A percentile compares a stretch with the other conserved stretches of the same genome.
phyloP scores from a whole-genome alignment of 2,888 invertebrate genomes.

The Scelioninae gen. 2 region DNA sequence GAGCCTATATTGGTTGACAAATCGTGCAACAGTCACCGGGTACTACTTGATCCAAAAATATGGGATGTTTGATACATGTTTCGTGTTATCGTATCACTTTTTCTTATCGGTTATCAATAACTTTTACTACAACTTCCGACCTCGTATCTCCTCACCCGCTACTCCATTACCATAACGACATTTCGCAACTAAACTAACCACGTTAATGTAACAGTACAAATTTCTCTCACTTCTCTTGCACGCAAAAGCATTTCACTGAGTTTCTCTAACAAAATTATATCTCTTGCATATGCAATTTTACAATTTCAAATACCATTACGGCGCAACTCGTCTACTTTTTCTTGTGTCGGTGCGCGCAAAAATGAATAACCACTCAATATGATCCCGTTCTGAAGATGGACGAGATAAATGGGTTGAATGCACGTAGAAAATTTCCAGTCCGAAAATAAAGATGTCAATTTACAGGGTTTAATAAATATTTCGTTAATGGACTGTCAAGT shows the following conservation, averaged over 20 bases:
- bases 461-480: too few relatives aligned
- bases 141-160: not conserved
- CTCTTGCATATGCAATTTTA: conserved; percentile 16
- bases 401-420: conserved; percentile 9
- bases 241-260: not conserved
- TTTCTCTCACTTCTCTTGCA: conserved; percentile 19
- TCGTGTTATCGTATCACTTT: not conserved
- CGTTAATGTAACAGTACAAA: conserved; percentile 23
- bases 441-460: too few relatives aligned
- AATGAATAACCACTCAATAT: conserved; percentile 24
- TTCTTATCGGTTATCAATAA: conserved; percentile 25
- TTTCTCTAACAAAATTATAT: conserved; percentile 26
- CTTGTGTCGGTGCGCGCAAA: conserved; percentile 7
- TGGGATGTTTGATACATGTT: not conserved
- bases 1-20: too few relatives aligned
- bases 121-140: not conserved
- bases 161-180: conserved; percentile 11
- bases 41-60: too few relatives aligned
- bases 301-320: conserved; percentile 18
- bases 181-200: conserved; percentile 20
- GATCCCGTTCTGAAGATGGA: conserved; percentile 9
- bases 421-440: too few relatives aligned
- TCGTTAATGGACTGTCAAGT: too few relatives aligned
- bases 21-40: too few relatives aligned
- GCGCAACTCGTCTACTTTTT: conserved; percentile 9